Evolutionary conservation across 2,113 vertebrate genomes (phyloP).

Genomic region (Arothron firmamentum): DNA sequence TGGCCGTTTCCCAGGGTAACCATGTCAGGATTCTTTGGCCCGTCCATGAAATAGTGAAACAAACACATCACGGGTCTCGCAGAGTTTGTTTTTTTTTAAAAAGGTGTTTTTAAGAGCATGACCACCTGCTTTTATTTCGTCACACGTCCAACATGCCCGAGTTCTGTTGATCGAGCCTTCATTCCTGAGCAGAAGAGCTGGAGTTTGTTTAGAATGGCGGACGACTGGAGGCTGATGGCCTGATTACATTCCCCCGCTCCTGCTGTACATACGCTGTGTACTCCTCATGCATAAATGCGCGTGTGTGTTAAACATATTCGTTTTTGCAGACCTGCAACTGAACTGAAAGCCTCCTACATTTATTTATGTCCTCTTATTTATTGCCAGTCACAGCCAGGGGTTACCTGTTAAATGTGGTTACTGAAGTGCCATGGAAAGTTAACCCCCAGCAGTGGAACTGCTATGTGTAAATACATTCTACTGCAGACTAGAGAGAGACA

Average conservation of each 20-base stretch:
- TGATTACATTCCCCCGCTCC: conserved; percentile 14
- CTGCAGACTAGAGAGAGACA: conserved; percentile 27
- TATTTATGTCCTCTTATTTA: conserved; percentile 66
- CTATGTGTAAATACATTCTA: conserved; percentile 50
- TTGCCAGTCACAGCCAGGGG: conserved; percentile 33
- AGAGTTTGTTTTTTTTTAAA: conserved; percentile 45
- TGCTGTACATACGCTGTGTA: too few relatives aligned
- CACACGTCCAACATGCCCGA: conserved; percentile 30
- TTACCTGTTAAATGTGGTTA: conserved; percentile 38
- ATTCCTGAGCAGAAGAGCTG: conserved; percentile 21
- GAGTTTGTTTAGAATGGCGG: conserved; percentile 20
- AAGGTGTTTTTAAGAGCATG: conserved; percentile 57
- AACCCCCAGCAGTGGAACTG: conserved; percentile 42
- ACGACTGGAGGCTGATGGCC: conserved; percentile 22
- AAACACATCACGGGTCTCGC: conserved; percentile 32
- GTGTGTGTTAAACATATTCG: not conserved
- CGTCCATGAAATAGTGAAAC: conserved; percentile 23
- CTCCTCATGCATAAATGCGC: not conserved
- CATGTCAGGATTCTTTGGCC: conserved; percentile 27
- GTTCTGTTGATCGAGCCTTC: conserved; percentile 24
- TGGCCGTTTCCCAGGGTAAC: conserved; percentile 28
- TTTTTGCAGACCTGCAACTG: not conserved
- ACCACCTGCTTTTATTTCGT: conserved; percentile 43
- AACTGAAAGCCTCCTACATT: conserved; percentile 10
- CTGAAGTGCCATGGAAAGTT: conserved; percentile 59